phyloP scores from a whole-genome alignment of 2,113 vertebrate genomes.

The Columba janthina region DNA sequence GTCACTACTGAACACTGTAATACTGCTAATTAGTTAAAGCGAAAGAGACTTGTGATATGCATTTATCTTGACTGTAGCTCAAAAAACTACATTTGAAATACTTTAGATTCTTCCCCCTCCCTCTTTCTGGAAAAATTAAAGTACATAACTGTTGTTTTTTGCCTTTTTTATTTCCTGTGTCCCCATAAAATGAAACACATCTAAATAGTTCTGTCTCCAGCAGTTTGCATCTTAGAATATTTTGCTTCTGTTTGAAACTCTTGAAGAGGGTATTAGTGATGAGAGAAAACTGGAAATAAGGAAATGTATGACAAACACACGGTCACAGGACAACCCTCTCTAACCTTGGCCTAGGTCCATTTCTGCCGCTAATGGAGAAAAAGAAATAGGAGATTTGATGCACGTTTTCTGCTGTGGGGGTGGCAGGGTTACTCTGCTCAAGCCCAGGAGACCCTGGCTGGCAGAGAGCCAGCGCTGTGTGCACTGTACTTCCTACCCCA shows the following conservation, averaged over 20 bases:
- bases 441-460: neutral
- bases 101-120: neutral
- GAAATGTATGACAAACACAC: neutral
- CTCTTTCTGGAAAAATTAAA: neutral
- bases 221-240: neutral
- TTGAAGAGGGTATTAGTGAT: neutral
- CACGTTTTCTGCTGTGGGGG: neutral
- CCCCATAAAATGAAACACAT: neutral
- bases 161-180: neutral
- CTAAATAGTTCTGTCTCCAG: neutral
- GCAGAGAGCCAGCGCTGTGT: neutral
- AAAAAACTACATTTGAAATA: neutral
- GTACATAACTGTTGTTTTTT: neutral
- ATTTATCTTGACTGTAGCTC: neutral
- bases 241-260: neutral
- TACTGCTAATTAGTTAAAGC: conserved; percentile 36
- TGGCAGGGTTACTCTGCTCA: neutral
- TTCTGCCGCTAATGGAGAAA: neutral
- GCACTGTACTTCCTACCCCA: neutral
- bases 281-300: neutral
- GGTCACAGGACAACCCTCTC: neutral
- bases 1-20: conserved; percentile 9
- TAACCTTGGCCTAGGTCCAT: neutral
- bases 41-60: neutral
- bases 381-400: neutral